Conservation (phyloP, 2,113 vertebrate genomes). For the Erythrolamprus reginae region DNA sequence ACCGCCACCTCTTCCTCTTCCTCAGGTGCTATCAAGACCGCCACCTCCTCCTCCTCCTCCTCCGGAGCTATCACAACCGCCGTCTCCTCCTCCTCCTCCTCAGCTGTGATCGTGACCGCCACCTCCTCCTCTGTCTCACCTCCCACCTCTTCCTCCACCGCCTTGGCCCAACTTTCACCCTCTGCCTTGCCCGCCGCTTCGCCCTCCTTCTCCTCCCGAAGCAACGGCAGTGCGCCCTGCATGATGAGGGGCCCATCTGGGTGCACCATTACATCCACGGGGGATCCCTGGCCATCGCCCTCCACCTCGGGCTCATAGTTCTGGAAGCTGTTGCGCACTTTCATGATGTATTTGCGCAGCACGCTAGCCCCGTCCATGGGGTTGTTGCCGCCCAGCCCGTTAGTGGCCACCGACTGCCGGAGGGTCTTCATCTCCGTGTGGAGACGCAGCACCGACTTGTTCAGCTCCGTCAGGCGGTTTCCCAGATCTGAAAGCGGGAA, state of each 20-base stretch:
- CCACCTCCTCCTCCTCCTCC: not conserved
- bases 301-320: constrained; percentile 53
- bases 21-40: no score
- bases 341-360: constrained; percentile 77
- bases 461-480: constrained; percentile 83
- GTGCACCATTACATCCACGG: constrained; percentile 57
- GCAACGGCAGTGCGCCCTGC: fast-evolving
- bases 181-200: not conserved
- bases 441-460: constrained; percentile 73
- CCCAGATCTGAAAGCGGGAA: constrained; percentile 69
- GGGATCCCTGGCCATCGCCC: constrained; percentile 33
- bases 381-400: not conserved
- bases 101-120: no score
- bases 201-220: not conserved
- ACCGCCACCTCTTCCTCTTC: fast-evolving
- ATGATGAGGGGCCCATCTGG: not conserved
- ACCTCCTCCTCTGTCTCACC: not conserved
- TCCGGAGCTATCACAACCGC: no score
- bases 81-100: not conserved
- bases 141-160: not conserved
- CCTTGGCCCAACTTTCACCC: no score
- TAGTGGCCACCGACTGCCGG: constrained; percentile 45
- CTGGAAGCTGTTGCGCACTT: constrained; percentile 81
- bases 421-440: constrained; percentile 73
- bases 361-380: constrained; percentile 64